Evolutionary conservation across 1,140 invertebrate species (phyloP).

Genomic region (Rhynchophorus ferrugineus): DNA sequence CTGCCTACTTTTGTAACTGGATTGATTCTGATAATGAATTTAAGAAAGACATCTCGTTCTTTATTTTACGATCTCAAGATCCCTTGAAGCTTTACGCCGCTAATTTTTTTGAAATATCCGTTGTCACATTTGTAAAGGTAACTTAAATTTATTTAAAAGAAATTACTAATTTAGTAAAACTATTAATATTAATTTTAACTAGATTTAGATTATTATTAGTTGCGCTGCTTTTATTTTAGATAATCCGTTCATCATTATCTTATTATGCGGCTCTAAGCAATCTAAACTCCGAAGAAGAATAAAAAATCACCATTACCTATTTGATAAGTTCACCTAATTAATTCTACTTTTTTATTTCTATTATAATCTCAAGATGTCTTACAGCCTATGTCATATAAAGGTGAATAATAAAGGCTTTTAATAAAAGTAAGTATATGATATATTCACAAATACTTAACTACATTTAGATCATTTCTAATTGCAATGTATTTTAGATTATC

Average conservation of each 20-base stretch:
- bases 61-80: neutral
- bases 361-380: too few relatives aligned
- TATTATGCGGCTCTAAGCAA: neutral
- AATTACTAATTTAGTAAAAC: neutral
- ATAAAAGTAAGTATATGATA: too few relatives aligned
- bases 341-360: too few relatives aligned
- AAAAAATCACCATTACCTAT: neutral
- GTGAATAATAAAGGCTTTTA: too few relatives aligned
- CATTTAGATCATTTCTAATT: too few relatives aligned
- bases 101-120: neutral
- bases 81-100: neutral
- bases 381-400: too few relatives aligned
- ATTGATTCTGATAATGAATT: neutral
- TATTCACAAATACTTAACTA: too few relatives aligned
- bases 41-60: neutral
- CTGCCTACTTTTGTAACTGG: neutral
- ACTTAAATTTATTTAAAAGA: neutral
- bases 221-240: neutral
- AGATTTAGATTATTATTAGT: neutral
- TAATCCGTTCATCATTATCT: neutral
- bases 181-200: neutral
- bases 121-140: slow-evolving; percentile 1
- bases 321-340: too few relatives aligned
- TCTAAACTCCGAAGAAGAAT: neutral
- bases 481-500: too few relatives aligned